These are phyloP conservation scores for Gymnothorax javanicus DNA, from an alignment of 2,797 vertebrate genomes.

Conservation along the genomic window DNA sequence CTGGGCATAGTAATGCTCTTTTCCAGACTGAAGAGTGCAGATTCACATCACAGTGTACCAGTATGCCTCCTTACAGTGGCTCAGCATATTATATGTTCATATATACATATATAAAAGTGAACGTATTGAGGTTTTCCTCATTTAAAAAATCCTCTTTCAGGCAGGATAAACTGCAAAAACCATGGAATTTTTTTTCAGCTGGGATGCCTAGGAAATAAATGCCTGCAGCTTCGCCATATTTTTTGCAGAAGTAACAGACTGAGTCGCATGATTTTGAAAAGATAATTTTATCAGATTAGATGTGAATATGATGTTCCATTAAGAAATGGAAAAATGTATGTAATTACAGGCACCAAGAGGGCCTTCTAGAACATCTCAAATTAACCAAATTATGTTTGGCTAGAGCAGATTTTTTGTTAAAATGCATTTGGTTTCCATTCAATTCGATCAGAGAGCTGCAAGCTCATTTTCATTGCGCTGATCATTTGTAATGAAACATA, in stretches of 20 bases:
- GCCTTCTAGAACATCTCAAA: slow-evolving; percentile 56
- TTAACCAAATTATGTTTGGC: slow-evolving; percentile 57
- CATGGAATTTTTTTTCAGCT: slow-evolving; percentile 47
- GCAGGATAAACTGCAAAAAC: slow-evolving; percentile 56
- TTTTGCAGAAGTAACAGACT: not conserved
- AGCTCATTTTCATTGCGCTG: slow-evolving; percentile 56
- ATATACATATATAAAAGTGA: slow-evolving; percentile 9
- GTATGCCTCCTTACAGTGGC: not conserved
- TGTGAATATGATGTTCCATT: slow-evolving; percentile 57
- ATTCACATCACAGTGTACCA: not conserved
- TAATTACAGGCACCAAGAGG: slow-evolving; percentile 51
- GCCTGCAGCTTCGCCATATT: not conserved
- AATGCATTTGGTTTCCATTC: slow-evolving; percentile 69
- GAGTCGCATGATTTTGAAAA: slow-evolving; percentile 32
- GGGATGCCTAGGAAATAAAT: slow-evolving; percentile 42
- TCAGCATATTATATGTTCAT: not conserved
- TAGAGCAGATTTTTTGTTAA: slow-evolving; percentile 55
- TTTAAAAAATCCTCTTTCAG: slow-evolving; percentile 55
- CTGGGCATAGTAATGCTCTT: not conserved
- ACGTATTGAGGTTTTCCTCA: slow-evolving; percentile 52
- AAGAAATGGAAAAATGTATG: slow-evolving; percentile 66
- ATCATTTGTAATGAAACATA: slow-evolving; percentile 59
- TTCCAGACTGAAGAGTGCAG: not conserved
- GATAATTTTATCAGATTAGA: slow-evolving; percentile 60
- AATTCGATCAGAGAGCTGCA: slow-evolving; percentile 53